Evolutionary conservation across 1,140 invertebrate genomes (phyloP), one percentile per base, ranked within the genome.

Genomic region (Thereuonema tuberculata): DNA sequence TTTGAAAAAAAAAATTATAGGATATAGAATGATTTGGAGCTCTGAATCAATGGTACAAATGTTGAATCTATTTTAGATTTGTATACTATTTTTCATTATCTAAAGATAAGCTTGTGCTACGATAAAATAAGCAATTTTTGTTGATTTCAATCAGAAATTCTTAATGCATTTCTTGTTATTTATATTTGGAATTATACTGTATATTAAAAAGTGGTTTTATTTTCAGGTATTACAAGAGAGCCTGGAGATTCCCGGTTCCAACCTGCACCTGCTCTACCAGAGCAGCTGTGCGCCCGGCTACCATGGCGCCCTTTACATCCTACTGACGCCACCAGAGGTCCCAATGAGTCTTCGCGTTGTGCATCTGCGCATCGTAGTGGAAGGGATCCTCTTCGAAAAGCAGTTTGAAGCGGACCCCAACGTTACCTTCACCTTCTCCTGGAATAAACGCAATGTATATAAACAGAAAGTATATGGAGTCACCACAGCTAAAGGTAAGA

Each of bases 381-480:
- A 95, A 73, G 93, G 94, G 1, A 89, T 89, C 1, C 76, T 93
- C 15, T 86, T 92, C 70, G 84, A 89, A 5, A 89, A 90, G 73
- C 86, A 85, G 1, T 96, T 98, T 71, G 93, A 98, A 72, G 93
- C 94, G 0, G 93, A 97, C 73, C 87, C 92, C 0, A 88, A 93
- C 70, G 76, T 99, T 27, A 91, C 86, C 47, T 93, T 96, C 72
- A 91, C 89, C 0, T 98, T 94, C 71, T 87, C 92, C 0, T 98
- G 95, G 95, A 93, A 95, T 72, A 93, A 96, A 70, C 77, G 89
- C 57, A 98, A 98, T 73, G 92, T 95, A 24, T 98, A 97, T 73
- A 89, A 93, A 68, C 93, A 98, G 75, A 95, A 96, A 76, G 84
- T 93, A 0, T 93, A 93, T 68, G 90, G 89, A 0, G 82, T 90